Percentiles rank a stretch among this genome's conserved stretches.
Conservation (phyloP, 2,113 vertebrate genomes). For the Panurus biarmicus region DNA sequence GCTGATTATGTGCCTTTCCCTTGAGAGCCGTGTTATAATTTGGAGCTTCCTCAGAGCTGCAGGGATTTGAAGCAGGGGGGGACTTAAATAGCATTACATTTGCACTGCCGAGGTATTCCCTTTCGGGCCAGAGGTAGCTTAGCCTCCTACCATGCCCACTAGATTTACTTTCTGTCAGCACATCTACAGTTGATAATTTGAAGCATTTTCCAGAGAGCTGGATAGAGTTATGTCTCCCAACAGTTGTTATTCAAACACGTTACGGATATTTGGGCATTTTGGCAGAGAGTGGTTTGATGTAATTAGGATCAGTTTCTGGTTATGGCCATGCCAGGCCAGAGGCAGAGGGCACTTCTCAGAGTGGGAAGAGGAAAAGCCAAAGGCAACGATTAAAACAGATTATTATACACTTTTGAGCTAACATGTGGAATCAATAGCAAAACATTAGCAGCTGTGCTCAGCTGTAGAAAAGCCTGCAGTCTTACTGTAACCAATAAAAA, state of each 20-base stretch:
- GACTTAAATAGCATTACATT: constrained; percentile 23
- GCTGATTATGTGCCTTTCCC: constrained; percentile 31
- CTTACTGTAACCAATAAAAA: constrained; percentile 72
- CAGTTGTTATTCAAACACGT: constrained; percentile 54
- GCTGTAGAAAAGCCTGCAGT: constrained; percentile 66
- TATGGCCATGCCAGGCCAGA: constrained; percentile 62
- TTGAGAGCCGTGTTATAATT: constrained; percentile 30
- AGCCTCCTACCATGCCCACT: constrained; percentile 5
- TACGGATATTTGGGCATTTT: constrained; percentile 60
- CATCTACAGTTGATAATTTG: constrained; percentile 27
- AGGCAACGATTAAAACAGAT: constrained; percentile 72
- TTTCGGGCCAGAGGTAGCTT: constrained; percentile 17
- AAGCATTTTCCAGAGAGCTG: constrained; percentile 48
- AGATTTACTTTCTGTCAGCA: constrained; percentile 49
- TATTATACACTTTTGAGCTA: constrained; percentile 70
- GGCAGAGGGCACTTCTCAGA: constrained; percentile 65
- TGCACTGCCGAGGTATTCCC: constrained; percentile 13
- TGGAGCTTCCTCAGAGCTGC: constrained; percentile 33
- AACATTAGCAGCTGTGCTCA: constrained; percentile 70
- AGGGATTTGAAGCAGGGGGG: background rate
- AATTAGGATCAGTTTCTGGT: constrained; percentile 73
- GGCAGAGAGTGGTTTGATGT: constrained; percentile 60
- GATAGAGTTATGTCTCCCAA: constrained; percentile 32
- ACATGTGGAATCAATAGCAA: constrained; percentile 78
- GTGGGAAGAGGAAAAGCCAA: constrained; percentile 73